Base-by-base conservation (phyloP, 2,888 invertebrate genomes). In the Marronus borbonicus region DNA sequence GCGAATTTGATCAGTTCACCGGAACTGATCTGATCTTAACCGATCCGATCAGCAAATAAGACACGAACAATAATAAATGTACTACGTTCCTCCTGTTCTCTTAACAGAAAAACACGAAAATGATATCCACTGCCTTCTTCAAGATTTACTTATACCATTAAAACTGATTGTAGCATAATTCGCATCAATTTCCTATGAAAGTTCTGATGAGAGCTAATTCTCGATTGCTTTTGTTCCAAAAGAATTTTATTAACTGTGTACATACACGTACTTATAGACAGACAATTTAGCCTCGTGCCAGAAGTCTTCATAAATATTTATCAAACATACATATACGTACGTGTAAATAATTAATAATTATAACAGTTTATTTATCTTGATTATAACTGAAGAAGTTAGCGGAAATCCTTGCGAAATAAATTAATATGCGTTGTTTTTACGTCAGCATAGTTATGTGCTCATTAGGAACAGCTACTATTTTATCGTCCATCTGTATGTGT, bases 321-420 rank as follows among this genome's bases (percentile, higher is more conserved):
- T 58, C 55, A 20, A 58, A 20, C 20, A 58, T 58, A 20, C 1
- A 3, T 24, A 17, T 20, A 17, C 20, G 20, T 58, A 58, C 20
- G 44, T 44, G 44, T 44, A 12, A 12, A 44, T 44, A 44, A 44
- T 44, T 44, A 12, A 44, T 44, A 44, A 44, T 17, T 17, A 20
- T 58, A 20, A 58, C 55, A 58, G 55, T 58, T 58, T 58, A 10
- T 58, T 8, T 58, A 58, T 17, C 55, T 55, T 58, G 20, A 20
- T 58, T 58, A 58, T 58, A 58, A 20, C 20, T 20, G 55, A 58
- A 58, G 55, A 17, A 17, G 55, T 58, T 58, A 58, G 55, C 55
- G 55, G 55, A 58, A 58, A 58, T 58, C 20, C 55, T 58, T 58
- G 17, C 20, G 20, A 58, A 58, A 58, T 58, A 58, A 17, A 20